Evolutionary conservation across 1,140 invertebrate species (phyloP), one percentile per base, ranked within the genome.

Genomic region (Saccostrea glomerata): DNA sequence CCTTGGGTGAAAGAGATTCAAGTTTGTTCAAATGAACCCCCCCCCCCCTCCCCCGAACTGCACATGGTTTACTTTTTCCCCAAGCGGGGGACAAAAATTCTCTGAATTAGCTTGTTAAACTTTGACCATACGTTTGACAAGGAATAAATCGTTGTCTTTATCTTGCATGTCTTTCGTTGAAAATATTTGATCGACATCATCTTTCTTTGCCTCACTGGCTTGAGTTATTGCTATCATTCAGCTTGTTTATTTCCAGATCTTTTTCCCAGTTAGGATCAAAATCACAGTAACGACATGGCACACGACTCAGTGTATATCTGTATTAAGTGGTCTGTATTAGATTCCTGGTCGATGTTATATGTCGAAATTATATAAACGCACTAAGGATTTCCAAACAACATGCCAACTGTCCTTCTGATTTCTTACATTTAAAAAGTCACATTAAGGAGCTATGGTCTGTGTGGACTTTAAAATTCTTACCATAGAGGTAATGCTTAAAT

Each of bases 331-430:
- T 13, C 66, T n/a, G 13, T 2, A 36, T 36, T 36, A 36, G 30
- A 36, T 36, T 36, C 66, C 23, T 23, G 66, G 20, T 25, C 66
- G 6, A 73, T 73, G 66, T 73, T 73, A 6, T 13, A 73, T 73
- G 12, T 30, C 25, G 23, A 73, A 73, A 7, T 30, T 73, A 23
- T 25, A 73, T n/a, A n/a, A n/a, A n/a, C 25, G 23, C 25, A 25
- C n/a, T 25, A n/a, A 30, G 13, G 13, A 73, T 30, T 13, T 73
- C 66, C 12, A 73, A 25, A 23, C 23, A 73, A 23, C 23, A 23
- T 73, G 66, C 66, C 23, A 73, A 73, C 23, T 73, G 66, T 25
- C 66, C 66, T 25, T 73, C 66, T 73, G n/a, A 23, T 4, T 73
- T 73, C 25, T 73, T 73, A 6, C 23, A 70, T 25, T 70, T n/a